Conservation (phyloP, 2,888 invertebrate species). For the Lobophora halterata region DNA sequence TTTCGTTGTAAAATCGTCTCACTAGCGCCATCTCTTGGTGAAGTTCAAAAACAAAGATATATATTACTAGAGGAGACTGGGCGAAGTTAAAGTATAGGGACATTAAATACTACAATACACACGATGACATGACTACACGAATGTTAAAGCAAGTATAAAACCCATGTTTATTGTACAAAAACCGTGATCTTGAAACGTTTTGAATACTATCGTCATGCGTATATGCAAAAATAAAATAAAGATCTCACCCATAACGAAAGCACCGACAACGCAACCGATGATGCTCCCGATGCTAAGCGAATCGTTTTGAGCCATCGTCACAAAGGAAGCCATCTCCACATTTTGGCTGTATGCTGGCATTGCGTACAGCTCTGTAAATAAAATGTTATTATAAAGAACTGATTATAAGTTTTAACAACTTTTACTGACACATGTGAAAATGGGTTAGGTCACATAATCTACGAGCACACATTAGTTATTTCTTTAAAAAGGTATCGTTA, state of each 20-base stretch:
- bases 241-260: conserved; percentile 61
- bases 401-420: too few relatives aligned
- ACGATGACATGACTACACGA: too few relatives aligned
- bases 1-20: not conserved
- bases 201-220: not conserved
- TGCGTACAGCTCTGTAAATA: conserved; percentile 63
- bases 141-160: too few relatives aligned
- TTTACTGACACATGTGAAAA: too few relatives aligned
- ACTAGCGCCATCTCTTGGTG: conserved; percentile 39
- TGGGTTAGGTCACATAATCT: too few relatives aligned
- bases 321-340: conserved; percentile 72
- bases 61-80: too few relatives aligned
- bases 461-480: too few relatives aligned
- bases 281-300: conserved; percentile 58
- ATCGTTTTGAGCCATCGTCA: conserved; percentile 49
- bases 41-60: not conserved
- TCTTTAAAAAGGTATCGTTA: too few relatives aligned
- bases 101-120: too few relatives aligned
- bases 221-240: not conserved
- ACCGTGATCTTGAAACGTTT: conserved; percentile 2
- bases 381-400: too few relatives aligned
- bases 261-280: conserved; percentile 62
- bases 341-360: conserved; percentile 71
- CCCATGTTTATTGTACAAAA: too few relatives aligned
- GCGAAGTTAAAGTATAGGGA: too few relatives aligned